Evolutionary conservation across 2,888 invertebrate species (phyloP), one percentile per base, ranked within the genome.

Genomic region (Melieria omissa): DNA sequence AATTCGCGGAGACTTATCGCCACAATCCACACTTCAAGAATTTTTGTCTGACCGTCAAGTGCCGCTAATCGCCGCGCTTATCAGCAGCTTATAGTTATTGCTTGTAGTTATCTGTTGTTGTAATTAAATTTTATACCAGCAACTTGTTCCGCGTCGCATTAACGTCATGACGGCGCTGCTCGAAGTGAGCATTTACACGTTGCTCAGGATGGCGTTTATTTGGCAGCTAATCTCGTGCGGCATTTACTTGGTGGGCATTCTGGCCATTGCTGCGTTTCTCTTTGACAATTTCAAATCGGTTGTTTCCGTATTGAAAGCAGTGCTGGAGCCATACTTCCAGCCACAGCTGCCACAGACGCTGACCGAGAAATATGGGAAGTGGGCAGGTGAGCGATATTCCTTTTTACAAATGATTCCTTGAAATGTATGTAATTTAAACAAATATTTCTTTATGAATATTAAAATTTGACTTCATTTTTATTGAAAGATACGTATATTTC

Each of bases 381-480:
- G 96, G 96, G 96, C 96, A 84, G 93, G 96, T 96, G 85, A 91
- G 91, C 88, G 14, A 41, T 16, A 54, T 5, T 29, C 2, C 29
- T 29, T 29, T 29, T 2, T 29, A 29, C 29, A 29, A 29, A 29
- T 29, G 29, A 29, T 29, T 29, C 29, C 29, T 29, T 29, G 29
- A 29, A 1, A 29, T 29, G 29, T 29, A 29, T 29, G 29, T 29
- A 29, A 29, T 29, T 29, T 29, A 1, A 2, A 29, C 29, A 29
- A 29, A 29, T 29, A 29, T 29, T 29, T 29, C 16, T 29, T 29
- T 29, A 2, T 29, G 29, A 3, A 3, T 29, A 29, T 29, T 1
- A 29, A 29, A 29, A 29, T 29, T 1, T 29, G 29, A 29, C 29
- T 29, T 29, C 2, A 29, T 29, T 29, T 29, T 29, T 29, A 29